Conservation (phyloP, 35 echinoderm and acorn worm genomes). For the Patiria miniata region DNA sequence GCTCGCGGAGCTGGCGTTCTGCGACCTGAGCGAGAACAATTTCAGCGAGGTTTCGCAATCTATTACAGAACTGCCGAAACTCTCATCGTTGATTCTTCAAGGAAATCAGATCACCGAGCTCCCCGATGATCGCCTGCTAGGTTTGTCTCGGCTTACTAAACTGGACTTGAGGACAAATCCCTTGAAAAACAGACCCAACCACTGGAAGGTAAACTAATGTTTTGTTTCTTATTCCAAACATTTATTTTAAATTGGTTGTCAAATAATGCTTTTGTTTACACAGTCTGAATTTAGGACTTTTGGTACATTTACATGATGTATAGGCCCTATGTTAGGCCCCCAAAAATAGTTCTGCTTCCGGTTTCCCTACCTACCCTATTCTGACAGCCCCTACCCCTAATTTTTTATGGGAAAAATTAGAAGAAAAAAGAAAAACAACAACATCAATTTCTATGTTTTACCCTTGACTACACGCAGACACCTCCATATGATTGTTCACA, state of each 20-base stretch:
- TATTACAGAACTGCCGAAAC: constrained; percentile 51
- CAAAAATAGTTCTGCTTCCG: no score
- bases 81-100: constrained; percentile 68
- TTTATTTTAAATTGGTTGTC: neutral
- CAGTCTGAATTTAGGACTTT: neutral
- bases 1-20: constrained; percentile 64
- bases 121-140: constrained; percentile 81
- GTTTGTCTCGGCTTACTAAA: constrained; percentile 77
- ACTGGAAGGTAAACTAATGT: constrained; percentile 83
- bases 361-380: no score
- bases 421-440: no score
- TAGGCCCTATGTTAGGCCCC: no score
- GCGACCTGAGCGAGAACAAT: constrained; percentile 84
- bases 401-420: no score
- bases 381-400: no score
- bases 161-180: constrained; percentile 89
- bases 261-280: no score
- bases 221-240: neutral
- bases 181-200: constrained; percentile 75
- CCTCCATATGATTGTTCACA: no score
- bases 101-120: constrained; percentile 69
- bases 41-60: constrained; percentile 42
- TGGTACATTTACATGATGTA: no score
- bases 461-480: no score
- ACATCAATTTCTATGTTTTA: no score